Base-by-base conservation (phyloP, 2,797 vertebrate species). In the Melanotaenia pygmaea region DNA sequence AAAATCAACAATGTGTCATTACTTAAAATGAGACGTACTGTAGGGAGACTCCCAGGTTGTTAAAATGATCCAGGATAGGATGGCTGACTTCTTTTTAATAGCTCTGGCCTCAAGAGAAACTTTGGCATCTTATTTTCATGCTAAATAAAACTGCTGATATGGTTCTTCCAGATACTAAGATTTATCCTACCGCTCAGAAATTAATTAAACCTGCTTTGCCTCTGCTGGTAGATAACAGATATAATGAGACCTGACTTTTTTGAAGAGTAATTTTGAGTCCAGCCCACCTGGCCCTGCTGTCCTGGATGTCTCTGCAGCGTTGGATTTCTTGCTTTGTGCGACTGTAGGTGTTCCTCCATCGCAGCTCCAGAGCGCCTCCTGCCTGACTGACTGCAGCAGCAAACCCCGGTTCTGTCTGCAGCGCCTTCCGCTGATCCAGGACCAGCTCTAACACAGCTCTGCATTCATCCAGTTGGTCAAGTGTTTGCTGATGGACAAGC, bases 321-420 rank as follows among this genome's bases (percentile, higher is more conserved):
- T 92, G 93, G 1, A 94, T 86, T 51, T 98, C 96, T 8, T 93
- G 94, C 79, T 95, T 94, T 5, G 91, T 88, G 65, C 83, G 94
- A 85, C 92, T 93, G 79, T 85, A 92, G 79, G 95, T 77, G 7
- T 90, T 86, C 62, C 88, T 73, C 96, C 97, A 98, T 37, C 94
- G 95, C 47, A 94, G 94, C 89, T 97, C 96, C 77, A 97, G 79
- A 76, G 91, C 94, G 14, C 82, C 77, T 62, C 94, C 92, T 89
- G 94, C 90, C 66, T 64, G 87, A 57, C 88, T 67, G 50, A 93
- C 87, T 8, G 89, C 92, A 51, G 92, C 81, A 75, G 91, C 90
- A 20, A 72, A 4, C 70, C 57, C 35, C 20, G 87, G 59, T 80
- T 89, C 87, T 0, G 65, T 22, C 70, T 81, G 82, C 79, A 97